Base-by-base conservation (phyloP, 2,113 vertebrate species). In the Arvicanthis niloticus region DNA sequence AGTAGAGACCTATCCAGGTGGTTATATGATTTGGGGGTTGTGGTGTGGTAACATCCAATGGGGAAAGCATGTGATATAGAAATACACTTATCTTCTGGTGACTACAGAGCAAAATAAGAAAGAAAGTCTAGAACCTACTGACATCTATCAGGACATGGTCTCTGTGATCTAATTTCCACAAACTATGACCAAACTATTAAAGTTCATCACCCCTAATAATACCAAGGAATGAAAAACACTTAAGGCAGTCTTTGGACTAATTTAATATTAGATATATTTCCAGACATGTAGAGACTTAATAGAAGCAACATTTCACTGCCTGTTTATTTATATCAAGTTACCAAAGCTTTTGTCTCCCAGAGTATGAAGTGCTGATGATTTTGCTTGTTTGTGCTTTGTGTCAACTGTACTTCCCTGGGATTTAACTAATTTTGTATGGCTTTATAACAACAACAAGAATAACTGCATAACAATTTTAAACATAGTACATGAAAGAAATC, bases 61-160 rank as follows among this genome's bases (percentile, higher is more conserved):
- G 13, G 16, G 1, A 2, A 22, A 21, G 2, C 17, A 24, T 24
- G 9, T 42, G 2, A 0, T 12, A 2, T 17, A 60, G 73, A 40
- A 68, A 53, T 15, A 26, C 5, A 2, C 13, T 82, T 24, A 82
- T 19, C 12, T 48, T 26, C n/a, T 65, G 11, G 1, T 53, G 40
- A 7, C 5, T 3, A 10, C 6, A 45, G 45, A 31, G 5, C 13
- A 56, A 15, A 53, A 7, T n/a, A 60, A 15, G 22, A 81, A 45
- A 29, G 42, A 56, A 24, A 7, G 9, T 2, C 1, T 67, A 8
- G 1, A 3, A 21, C 1, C 13, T n/a, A 40, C 17, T 11, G 19
- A 37, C 9, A 13, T 1, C 51, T 80, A 58, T 13, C 5, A 45
- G 3, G 5, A 3, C 2, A 34, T 58, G 26, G 22, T 26, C 37